phyloP scores from a whole-genome alignment of 2,888 invertebrate species.

The Deroplatys truncata region DNA sequence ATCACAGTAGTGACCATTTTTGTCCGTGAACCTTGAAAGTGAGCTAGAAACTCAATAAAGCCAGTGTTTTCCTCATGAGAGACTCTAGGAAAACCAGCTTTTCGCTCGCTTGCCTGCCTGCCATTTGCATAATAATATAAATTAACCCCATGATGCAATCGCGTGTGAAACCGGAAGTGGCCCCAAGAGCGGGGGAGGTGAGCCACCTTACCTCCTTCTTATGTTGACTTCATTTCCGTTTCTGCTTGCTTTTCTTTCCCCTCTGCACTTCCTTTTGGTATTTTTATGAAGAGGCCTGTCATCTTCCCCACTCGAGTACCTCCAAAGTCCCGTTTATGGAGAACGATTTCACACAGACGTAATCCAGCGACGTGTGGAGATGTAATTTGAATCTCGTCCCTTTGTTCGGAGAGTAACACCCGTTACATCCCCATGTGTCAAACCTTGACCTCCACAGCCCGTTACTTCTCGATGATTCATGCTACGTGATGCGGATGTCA shows the following conservation, averaged over 20 bases:
- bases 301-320: not conserved
- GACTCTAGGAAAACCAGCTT: not conserved
- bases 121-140: constrained; percentile 9
- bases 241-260: not conserved
- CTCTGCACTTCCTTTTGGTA: not conserved
- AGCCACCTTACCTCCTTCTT: constrained; percentile 8
- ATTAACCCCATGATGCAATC: constrained; percentile 14
- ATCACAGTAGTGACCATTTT: too few species aligned
- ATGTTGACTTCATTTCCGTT: constrained; percentile 11
- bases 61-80: not conserved
- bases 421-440: not conserved
- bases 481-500: not conserved
- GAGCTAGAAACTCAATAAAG: not conserved
- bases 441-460: not conserved
- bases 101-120: not conserved
- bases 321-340: not conserved
- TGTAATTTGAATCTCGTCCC: not conserved
- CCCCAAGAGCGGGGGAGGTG: not conserved
- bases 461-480: not conserved
- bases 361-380: not conserved
- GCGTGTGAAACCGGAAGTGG: constrained; percentile 21
- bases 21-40: too few species aligned
- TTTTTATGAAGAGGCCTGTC: not conserved
- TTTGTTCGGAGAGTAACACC: not conserved
- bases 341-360: not conserved